Base-by-base conservation (phyloP, 1,140 invertebrate species). In the Acromyrmex charruanus region DNA sequence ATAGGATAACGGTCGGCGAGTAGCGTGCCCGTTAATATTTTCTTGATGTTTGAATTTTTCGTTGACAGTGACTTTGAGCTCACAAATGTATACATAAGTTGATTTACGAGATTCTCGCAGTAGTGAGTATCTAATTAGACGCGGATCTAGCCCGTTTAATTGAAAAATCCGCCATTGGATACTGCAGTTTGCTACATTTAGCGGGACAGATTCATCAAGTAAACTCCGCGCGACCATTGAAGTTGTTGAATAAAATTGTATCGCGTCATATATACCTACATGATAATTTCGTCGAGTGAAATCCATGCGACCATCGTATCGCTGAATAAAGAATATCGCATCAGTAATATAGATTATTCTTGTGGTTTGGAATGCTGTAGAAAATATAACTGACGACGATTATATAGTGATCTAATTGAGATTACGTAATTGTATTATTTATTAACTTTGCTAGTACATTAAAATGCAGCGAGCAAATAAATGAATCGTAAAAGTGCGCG, bases 391-490 rank as follows among this genome's bases (percentile, higher is more conserved):
- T 0, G 65, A 1, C 4, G 18, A 66, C 0, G n/a, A 39, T 39
- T 9, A 21, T 35, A 39, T 4, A 3, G 39, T n/a, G 2, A 3
- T 9, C 3, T 72, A 10, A 55, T 55, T 35, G 31, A 55, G 2
- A n/a, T n/a, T 21, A 16, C 25, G 28, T n/a, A 71, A 51, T 71
- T 7, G 12, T 55, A n/a, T n/a, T 72, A 72, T 55, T 72, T 55
- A n/a, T 55, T 53, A 31, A 28, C 12, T 9, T 53, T 9, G 7
- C 14, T 25, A 71, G 1, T 66, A 10, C 18, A 69, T 49, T 21
- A 49, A 53, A 71, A 39, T 39, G 35, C 35, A 28, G 21, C 14
- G 0, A 31, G 1, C 3, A 1, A 72, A 5, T 66, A 53, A 53
- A 9, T 53, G 21, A 51, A 31, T 28, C 18, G 25, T 53, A 2